Evolutionary conservation across 1,140 invertebrate genomes (phyloP), one percentile per base, ranked within the genome.

Genomic region (Chelonus insularis): DNA sequence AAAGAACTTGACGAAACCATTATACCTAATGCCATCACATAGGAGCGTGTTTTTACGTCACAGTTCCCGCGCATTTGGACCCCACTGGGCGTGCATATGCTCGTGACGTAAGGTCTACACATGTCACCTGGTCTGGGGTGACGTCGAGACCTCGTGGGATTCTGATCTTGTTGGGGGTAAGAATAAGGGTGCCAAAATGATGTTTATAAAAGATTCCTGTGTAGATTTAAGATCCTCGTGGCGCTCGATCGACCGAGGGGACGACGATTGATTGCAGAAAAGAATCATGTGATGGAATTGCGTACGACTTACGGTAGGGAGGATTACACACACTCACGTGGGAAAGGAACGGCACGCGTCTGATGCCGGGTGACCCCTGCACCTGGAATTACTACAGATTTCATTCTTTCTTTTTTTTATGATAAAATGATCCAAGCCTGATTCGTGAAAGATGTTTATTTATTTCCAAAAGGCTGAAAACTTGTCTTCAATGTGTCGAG

Each of bases 271-370:
- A 69, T 60, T 52, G 39, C 50, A 59, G 63, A 62, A 63, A 64
- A 74, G 67, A 68, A 69, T 36, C 21, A 55, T 66, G 56, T 68
- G 62, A 62, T 66, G 52, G 68, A 65, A 66, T 69, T 67, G 65
- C 66, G 65, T 56, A 29, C 25, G 25, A 29, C 25, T 62, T 51
- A 20, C n/a, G 45, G 54, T 60, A 34, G 63, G 61, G 50, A 58
- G 60, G 63, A 43, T 7, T 7, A 8, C 37, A 23, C 20, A 77
- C 73, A 8, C 37, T 11, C 20, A 77, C 73, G 70, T 76, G 77
- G 72, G 75, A 78, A 78, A 70, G 25, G 3, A 29, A 62, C 60
- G 67, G 76, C 75, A 76, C 77, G 75, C 74, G 78, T 70, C 69
- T 67, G 66, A 7, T 52, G 43, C 62, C 48, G 68, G 62, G 65